phyloP scores from a whole-genome alignment of 2,113 vertebrate genomes.

The Eubucco bourcierii region DNA sequence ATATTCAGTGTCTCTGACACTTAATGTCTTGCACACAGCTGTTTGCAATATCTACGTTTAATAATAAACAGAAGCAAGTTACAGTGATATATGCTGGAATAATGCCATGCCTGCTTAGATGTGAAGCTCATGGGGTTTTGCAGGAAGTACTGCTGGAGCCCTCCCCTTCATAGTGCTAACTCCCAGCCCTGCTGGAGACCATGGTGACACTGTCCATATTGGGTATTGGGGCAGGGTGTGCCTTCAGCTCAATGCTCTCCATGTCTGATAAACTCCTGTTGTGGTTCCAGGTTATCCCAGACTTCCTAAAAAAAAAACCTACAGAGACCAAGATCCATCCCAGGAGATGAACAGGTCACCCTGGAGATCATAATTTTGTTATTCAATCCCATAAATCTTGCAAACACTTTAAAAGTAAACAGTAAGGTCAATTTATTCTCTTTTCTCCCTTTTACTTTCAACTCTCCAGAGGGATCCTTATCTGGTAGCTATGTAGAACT shows the following conservation, averaged over 20 bases:
- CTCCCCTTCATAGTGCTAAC: neutral
- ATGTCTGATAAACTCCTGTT: neutral
- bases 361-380: too few species aligned
- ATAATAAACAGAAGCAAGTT: neutral
- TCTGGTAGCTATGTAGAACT: too few species aligned
- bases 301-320: too few species aligned
- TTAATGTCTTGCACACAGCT: neutral
- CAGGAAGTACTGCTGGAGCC: neutral
- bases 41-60: neutral
- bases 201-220: accelerated
- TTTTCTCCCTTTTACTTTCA: too few species aligned
- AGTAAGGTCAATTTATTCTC: too few species aligned
- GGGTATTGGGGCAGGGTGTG: accelerated
- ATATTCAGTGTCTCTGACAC: neutral
- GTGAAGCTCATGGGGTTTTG: neutral
- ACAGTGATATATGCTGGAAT: neutral
- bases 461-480: too few species aligned
- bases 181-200: neutral
- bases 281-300: too few species aligned
- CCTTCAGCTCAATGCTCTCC: neutral
- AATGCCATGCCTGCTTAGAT: neutral
- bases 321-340: too few species aligned
- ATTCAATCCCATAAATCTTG: too few species aligned
- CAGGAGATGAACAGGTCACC: too few species aligned
- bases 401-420: too few species aligned